Evolutionary conservation across 2,113 vertebrate genomes (phyloP).

Genomic region (Mesembrinibis cayennensis): DNA sequence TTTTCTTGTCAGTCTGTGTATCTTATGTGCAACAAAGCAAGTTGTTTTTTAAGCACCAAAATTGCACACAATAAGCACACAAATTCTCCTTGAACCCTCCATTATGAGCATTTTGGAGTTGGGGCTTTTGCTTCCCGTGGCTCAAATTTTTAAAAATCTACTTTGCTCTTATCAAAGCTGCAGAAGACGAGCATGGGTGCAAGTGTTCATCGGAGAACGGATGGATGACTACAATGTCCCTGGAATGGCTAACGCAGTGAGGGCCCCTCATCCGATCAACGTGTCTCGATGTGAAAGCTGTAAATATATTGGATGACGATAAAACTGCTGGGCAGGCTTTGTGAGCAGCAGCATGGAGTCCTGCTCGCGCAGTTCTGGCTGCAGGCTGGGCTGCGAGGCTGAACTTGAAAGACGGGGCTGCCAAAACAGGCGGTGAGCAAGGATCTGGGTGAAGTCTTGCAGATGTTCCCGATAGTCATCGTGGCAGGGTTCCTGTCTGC

Average conservation of each 20-base stretch:
- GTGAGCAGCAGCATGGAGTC: neutral
- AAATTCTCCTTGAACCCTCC: neutral
- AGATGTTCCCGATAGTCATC: accelerated
- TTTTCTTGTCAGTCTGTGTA: neutral
- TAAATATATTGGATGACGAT: neutral
- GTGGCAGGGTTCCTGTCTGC: neutral
- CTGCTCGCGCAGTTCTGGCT: neutral
- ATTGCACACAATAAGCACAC: neutral
- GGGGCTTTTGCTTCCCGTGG: neutral
- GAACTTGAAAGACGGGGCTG: neutral
- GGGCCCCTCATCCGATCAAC: accelerated
- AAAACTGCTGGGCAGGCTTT: neutral
- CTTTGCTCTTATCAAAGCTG: neutral
- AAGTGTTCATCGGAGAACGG: accelerated
- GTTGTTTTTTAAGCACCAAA: neutral
- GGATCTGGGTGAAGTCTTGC: neutral
- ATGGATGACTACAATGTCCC: accelerated
- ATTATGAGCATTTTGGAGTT: neutral
- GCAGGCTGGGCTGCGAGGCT: neutral
- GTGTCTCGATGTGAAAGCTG: neutral
- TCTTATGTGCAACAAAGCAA: neutral
- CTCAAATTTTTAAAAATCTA: neutral
- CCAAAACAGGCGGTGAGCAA: neutral
- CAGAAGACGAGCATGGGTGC: neutral
- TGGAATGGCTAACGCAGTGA: neutral